phyloP scores from a whole-genome alignment of 2,797 vertebrate species.

The Neomorphus geoffroyi region DNA sequence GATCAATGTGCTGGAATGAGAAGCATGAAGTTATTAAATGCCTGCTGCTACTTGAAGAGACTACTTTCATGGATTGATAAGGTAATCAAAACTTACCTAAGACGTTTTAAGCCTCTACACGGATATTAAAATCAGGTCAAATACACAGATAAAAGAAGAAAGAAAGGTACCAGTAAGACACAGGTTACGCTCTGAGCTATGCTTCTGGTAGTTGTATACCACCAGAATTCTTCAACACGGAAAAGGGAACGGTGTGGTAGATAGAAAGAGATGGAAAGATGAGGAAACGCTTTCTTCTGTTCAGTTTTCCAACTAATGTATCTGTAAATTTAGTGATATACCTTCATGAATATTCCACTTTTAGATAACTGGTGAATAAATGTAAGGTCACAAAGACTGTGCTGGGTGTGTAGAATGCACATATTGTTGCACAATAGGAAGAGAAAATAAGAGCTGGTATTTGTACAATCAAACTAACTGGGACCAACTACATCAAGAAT shows the following conservation, averaged over 20 bases:
- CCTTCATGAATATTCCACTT: neutral
- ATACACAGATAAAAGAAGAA: neutral
- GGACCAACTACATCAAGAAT: neutral
- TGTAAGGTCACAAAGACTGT: neutral
- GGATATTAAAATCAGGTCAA: neutral
- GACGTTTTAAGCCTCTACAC: neutral
- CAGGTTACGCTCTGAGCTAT: neutral
- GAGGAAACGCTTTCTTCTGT: neutral
- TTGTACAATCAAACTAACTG: neutral
- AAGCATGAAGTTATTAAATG: neutral
- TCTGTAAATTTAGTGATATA: neutral
- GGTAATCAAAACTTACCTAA: neutral
- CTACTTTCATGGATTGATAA: neutral
- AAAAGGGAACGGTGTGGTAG: neutral
- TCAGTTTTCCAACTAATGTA: neutral
- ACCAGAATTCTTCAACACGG: neutral
- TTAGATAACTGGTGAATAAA: neutral
- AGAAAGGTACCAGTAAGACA: neutral
- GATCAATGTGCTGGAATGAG: neutral
- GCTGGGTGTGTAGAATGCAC: rapidly evolving
- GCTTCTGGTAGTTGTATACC: neutral
- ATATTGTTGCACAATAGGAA: neutral
- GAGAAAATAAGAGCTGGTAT: neutral
- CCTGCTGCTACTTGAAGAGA: neutral
- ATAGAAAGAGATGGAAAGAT: neutral